Conservation (phyloP, 35 echinoderm and acorn worm species). For the Ophiothrix spiculata region DNA sequence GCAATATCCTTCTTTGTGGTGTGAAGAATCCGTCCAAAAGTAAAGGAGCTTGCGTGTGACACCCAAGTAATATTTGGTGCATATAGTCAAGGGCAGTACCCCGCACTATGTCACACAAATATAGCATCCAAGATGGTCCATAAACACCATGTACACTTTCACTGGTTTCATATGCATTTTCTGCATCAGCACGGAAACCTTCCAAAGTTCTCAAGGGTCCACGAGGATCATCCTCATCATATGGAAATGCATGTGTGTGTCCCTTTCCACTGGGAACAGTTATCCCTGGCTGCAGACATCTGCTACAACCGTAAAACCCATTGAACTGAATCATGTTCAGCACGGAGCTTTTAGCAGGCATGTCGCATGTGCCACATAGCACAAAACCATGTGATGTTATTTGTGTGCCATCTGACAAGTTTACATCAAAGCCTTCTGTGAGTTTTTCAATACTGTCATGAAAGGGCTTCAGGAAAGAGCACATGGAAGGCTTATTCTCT, state of each 20-base stretch:
- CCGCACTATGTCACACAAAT: neutral
- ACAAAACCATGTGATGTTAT: neutral
- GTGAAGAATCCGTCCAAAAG: neutral
- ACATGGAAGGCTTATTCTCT: constrained; percentile 29
- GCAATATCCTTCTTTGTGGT: neutral
- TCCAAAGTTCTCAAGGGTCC: neutral
- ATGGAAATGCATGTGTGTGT: neutral
- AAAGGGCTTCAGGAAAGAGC: neutral
- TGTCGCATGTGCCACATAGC: constrained; percentile 23
- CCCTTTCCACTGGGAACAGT: neutral
- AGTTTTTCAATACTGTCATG: neutral
- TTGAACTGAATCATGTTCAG: constrained; percentile 37
- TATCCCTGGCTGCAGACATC: neutral
- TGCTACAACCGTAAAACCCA: constrained; percentile 3
- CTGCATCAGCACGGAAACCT: neutral
- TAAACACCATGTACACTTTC: neutral
- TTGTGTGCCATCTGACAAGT: neutral
- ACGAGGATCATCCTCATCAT: neutral
- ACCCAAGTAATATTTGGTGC: neutral
- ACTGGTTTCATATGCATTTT: neutral
- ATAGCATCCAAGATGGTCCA: neutral
- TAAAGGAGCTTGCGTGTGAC: neutral
- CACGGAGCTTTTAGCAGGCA: neutral
- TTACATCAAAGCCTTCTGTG: neutral
- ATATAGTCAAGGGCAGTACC: neutral